Percentiles rank a stretch among this genome's conserved stretches.
Conservation (phyloP, 2,888 invertebrate genomes). For the Andrena bucephala region DNA sequence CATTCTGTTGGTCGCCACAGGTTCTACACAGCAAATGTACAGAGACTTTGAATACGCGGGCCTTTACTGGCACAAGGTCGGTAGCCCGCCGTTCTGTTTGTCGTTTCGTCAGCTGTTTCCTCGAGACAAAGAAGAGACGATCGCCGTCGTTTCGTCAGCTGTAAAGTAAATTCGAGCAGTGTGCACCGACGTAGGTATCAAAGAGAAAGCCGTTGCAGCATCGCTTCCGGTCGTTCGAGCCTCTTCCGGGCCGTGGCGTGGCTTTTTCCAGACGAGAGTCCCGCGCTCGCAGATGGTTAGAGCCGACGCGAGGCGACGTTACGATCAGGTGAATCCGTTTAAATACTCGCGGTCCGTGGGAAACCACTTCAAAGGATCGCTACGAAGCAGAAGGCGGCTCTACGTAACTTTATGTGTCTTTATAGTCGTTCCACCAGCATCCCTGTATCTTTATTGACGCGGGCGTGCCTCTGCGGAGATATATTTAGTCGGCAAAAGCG, state of each 20-base stretch:
- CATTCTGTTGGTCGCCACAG: too few relatives aligned
- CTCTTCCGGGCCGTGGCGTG: conserved; percentile 57
- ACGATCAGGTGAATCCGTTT: conserved; percentile 78
- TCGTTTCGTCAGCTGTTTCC: too few relatives aligned
- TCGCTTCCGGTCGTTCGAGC: conserved; percentile 77
- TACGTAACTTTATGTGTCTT: conserved; percentile 34
- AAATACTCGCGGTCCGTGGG: conserved; percentile 59
- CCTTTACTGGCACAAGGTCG: too few relatives aligned
- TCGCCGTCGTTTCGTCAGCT: not conserved
- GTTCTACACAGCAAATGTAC: too few relatives aligned
- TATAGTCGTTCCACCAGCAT: not conserved
- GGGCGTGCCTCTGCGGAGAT: not conserved
- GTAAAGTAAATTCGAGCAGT: not conserved
- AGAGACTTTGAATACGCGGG: too few relatives aligned
- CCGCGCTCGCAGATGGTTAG: conserved; percentile 61
- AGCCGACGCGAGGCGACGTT: conserved; percentile 63
- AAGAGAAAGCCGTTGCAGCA: conserved; percentile 58
- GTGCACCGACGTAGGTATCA: conserved; percentile 37
- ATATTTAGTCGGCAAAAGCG: conserved; percentile 34
- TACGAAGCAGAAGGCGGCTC: conserved; percentile 51
- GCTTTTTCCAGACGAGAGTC: conserved; percentile 46
- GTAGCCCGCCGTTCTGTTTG: too few relatives aligned
- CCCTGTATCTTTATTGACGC: conserved; percentile 1
- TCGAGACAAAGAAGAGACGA: too few relatives aligned
- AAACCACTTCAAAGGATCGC: conserved; percentile 73